A percentile compares a stretch with the other conserved stretches of the same genome.
Evolutionary conservation across 2,888 invertebrate species (phyloP).

Genomic region (Eledone cirrhosa): DNA sequence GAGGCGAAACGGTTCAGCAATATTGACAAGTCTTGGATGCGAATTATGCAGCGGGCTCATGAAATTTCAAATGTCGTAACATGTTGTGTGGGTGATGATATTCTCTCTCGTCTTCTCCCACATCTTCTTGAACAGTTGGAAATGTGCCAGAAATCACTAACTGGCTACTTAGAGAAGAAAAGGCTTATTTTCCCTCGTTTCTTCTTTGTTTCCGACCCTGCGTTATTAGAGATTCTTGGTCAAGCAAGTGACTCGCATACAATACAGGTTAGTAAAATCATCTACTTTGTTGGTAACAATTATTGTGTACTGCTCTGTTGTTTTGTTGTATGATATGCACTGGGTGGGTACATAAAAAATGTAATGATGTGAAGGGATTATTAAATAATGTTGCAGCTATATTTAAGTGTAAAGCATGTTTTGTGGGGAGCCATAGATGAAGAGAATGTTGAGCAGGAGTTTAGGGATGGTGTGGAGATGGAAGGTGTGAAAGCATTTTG

Average conservation of each 20-base stretch:
- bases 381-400: too few species aligned
- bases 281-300: not conserved
- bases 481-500: too few species aligned
- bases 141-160: constrained; percentile 94
- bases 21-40: constrained; percentile 98
- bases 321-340: not conserved
- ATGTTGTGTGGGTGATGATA: constrained; percentile 95
- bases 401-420: too few species aligned
- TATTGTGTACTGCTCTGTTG: not conserved
- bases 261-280: constrained; percentile 61
- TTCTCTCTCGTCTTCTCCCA: constrained; percentile 87
- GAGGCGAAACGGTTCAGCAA: constrained; percentile 78
- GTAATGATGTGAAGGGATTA: too few species aligned
- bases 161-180: constrained; percentile 74
- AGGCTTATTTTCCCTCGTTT: constrained; percentile 66
- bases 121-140: constrained; percentile 96
- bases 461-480: too few species aligned
- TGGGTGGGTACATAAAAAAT: too few species aligned
- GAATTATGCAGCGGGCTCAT: constrained; percentile 89
- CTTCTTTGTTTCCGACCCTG: constrained; percentile 68
- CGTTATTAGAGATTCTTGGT: constrained; percentile 67
- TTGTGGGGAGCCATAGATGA: too few species aligned
- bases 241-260: constrained; percentile 68
- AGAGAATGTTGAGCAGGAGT: too few species aligned
- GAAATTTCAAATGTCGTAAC: constrained; percentile 95